Percentiles rank a stretch among this genome's conserved stretches.
Conservation (phyloP, 2,888 invertebrate genomes). For the Chaitophorus viminalis region DNA sequence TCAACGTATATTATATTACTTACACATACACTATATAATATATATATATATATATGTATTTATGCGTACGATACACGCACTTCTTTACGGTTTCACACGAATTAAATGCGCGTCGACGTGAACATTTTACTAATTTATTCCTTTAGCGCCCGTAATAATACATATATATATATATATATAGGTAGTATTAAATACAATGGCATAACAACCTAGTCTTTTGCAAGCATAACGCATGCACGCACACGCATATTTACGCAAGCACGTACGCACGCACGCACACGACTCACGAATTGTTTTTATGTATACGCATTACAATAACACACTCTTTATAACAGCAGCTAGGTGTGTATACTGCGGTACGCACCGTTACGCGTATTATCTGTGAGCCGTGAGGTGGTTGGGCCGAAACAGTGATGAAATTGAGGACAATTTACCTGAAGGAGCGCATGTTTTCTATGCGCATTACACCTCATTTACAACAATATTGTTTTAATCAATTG, state of each 20-base stretch:
- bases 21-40: too few species aligned
- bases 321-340: not conserved
- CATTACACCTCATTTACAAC: too few species aligned
- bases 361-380: too few species aligned
- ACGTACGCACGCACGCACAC: not conserved
- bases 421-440: too few species aligned
- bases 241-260: not conserved
- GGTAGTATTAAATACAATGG: not conserved
- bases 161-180: not conserved
- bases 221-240: not conserved
- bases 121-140: not conserved
- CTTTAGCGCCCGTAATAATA: constrained; percentile 5
- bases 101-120: constrained; percentile 15
- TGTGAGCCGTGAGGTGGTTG: too few species aligned
- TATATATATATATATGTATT: not conserved
- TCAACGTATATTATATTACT: not conserved
- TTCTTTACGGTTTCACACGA: constrained; percentile 24
- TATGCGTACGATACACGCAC: not conserved
- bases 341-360: not conserved
- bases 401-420: too few species aligned
- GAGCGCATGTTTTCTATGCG: too few species aligned
- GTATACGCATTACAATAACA: not conserved
- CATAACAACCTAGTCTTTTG: not conserved
- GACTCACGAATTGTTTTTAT: not conserved
- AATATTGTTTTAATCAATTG: too few species aligned